Evolutionary conservation across 30 jellyfish, hydroid and myxozoan species (phyloP), one percentile per base, ranked within the genome.

Genomic region (Cassiopea andromeda): DNA sequence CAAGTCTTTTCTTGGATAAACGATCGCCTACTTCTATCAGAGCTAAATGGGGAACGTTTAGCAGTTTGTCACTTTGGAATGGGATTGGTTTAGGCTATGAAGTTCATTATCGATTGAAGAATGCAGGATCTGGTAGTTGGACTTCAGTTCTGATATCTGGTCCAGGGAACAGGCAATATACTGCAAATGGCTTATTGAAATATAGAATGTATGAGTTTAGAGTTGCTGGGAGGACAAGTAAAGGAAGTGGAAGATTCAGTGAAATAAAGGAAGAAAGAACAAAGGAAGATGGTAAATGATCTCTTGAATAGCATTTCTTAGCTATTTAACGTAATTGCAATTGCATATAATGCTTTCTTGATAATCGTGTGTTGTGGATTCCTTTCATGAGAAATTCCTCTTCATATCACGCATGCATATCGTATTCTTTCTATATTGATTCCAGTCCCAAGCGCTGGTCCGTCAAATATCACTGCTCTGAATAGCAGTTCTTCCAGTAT

Each of bases 241-340:
- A 80, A 89, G 96, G 92, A 10, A 81, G 69, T 17, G 96, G 96
- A 46, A 70, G 49, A n/a, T 81, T 67, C 68, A 80, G 89, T 80
- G 84, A 87, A 1, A 67, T 80, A 5, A 82, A 46, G 15, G 96
- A 89, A 75, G 96, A 74, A 60, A 80, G 89, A 44, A 89, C 96
- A 13, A 80, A 27, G 77, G 92, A 81, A 48, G 96, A 89, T 69
- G 73, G 94, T 87, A 69, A 46, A 87, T 84, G 38, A 27, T 5
- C 45, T 66, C 19, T 66, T 13, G 15, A 4, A 14, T 19, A 13
- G 43, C 45, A 66, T 19, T 6, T 66, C 7, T 14, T 19, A 66
- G 8, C 15, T 66, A 14, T 13, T 7, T 13, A 19, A 5, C 14
- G 8, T 2, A 14, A 3, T 54, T 54, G 64, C 7, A 54, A 54